These are phyloP conservation scores for Oenanthe melanoleuca DNA, from an alignment of 2,113 vertebrate species.

Conservation along the genomic window DNA sequence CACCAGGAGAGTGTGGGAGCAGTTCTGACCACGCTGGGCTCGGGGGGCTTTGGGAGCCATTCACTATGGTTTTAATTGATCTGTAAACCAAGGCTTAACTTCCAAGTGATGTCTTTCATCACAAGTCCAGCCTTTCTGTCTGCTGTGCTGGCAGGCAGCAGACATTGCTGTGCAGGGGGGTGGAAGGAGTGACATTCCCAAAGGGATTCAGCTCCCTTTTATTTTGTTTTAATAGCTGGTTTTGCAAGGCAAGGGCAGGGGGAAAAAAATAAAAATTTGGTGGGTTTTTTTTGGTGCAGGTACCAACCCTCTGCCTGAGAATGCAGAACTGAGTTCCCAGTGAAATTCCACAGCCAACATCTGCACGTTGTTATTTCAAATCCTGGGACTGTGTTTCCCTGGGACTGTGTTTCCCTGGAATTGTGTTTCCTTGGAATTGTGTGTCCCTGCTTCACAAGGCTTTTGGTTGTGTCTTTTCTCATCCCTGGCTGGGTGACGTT, in stretches of 20 bases:
- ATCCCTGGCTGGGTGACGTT: neutral
- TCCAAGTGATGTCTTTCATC: neutral
- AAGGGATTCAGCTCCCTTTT: neutral
- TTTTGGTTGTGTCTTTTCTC: neutral
- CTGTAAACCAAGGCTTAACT: neutral
- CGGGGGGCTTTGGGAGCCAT: fast-evolving
- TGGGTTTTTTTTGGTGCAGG: neutral
- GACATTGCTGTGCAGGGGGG: neutral
- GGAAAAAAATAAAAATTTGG: too few relatives aligned
- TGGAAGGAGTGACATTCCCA: neutral
- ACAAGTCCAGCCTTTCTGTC: neutral
- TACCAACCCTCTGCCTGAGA: neutral
- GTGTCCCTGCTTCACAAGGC: neutral
- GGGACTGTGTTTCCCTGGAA: neutral
- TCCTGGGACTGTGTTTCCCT: too few relatives aligned
- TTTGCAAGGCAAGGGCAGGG: neutral
- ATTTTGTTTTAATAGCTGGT: neutral
- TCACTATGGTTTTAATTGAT: constrained; percentile 16
- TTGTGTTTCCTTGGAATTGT: neutral
- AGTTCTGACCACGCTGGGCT: neutral
- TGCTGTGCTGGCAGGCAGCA: neutral
- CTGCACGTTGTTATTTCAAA: neutral
- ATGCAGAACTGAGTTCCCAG: neutral
- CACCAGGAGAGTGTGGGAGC: neutral
- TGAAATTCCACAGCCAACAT: neutral